Conservation (phyloP, 2,797 vertebrate genomes). For the Meriones psammophilus region DNA sequence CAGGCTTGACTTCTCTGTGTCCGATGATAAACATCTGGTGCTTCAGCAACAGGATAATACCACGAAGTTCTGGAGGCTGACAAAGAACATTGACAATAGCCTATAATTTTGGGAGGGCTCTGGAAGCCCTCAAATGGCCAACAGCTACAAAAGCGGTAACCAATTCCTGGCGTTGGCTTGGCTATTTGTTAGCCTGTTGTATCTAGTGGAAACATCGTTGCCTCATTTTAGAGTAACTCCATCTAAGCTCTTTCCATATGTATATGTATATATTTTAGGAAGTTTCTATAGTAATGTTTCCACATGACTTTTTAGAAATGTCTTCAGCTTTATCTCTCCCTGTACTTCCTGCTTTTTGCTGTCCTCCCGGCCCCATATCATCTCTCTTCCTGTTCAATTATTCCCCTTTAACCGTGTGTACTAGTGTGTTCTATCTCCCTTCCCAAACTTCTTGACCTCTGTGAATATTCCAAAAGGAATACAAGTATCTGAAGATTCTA, state of each 20-base stretch:
- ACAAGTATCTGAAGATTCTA: background rate
- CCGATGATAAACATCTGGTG: no score
- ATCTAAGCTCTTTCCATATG: background rate
- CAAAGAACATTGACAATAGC: background rate
- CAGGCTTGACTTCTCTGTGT: background rate
- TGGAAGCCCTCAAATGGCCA: background rate
- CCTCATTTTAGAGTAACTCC: background rate
- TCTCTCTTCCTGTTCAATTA: background rate
- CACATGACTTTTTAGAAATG: background rate
- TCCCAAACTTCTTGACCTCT: background rate
- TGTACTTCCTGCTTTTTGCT: background rate
- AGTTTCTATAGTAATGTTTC: background rate
- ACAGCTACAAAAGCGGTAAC: background rate
- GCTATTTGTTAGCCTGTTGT: background rate
- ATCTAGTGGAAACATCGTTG: background rate
- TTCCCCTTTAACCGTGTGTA: no score
- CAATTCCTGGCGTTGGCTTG: no score
- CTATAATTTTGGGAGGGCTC: background rate
- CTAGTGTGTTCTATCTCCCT: background rate
- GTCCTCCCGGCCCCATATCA: background rate
- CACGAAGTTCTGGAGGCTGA: background rate
- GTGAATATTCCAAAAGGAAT: no score
- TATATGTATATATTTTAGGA: background rate
- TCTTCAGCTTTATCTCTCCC: background rate
- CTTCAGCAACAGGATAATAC: background rate